phyloP scores from a whole-genome alignment of 2,888 invertebrate species.

The Parnassius mnemosyne region DNA sequence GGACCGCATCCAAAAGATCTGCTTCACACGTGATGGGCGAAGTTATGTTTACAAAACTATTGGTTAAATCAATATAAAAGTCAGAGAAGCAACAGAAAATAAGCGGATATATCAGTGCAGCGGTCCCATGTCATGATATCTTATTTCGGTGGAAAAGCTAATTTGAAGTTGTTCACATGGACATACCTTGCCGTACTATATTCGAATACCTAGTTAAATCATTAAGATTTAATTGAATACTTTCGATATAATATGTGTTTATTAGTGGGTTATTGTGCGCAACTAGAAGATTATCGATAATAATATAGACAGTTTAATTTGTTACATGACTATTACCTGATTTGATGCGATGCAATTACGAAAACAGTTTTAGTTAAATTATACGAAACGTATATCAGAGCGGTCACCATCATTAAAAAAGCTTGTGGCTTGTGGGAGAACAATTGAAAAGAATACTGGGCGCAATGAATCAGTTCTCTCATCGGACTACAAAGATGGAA shows the following conservation, averaged over 20 bases:
- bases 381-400: background rate
- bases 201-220: too few relatives aligned
- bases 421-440: slow-evolving; percentile 16
- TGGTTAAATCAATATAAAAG: slow-evolving; percentile 20
- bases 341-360: too few relatives aligned
- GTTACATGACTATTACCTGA: too few relatives aligned
- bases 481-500: slow-evolving; percentile 28
- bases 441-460: slow-evolving; percentile 2
- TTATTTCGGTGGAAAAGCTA: too few relatives aligned
- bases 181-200: too few relatives aligned
- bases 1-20: slow-evolving; percentile 67
- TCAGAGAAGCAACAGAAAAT: slow-evolving; percentile 10
- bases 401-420: background rate
- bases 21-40: slow-evolving; percentile 48
- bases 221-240: too few relatives aligned
- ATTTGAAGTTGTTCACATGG: too few relatives aligned
- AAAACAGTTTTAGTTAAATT: background rate
- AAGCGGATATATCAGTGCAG: slow-evolving; percentile 12
- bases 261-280: too few relatives aligned
- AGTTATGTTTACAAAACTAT: slow-evolving; percentile 47
- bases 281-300: too few relatives aligned
- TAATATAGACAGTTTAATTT: too few relatives aligned
- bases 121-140: background rate
- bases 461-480: slow-evolving; percentile 28
- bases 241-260: too few relatives aligned